phyloP scores from a whole-genome alignment of 2,888 invertebrate genomes.

The Lochmaea crataegi region DNA sequence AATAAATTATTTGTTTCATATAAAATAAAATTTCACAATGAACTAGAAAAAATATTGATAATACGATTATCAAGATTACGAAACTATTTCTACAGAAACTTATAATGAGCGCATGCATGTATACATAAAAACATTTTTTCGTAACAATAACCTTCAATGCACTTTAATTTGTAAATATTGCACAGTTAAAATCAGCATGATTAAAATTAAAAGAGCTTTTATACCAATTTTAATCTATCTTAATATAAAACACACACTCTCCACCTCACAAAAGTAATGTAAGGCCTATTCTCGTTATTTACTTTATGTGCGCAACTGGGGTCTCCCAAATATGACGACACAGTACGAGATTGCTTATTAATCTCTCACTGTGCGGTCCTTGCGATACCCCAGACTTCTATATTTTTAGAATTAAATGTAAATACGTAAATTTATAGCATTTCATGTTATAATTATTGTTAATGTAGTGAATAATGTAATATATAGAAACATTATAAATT shows the following conservation, averaged over 20 bases:
- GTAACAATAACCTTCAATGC: background rate
- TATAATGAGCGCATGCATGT: background rate
- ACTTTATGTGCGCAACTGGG: constrained; percentile 56
- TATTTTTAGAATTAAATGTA: constrained; percentile 34
- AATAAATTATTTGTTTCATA: too few relatives aligned
- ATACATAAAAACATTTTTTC: background rate
- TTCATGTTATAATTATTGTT: constrained; percentile 34
- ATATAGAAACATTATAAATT: constrained; percentile 24
- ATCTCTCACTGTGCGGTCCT: constrained; percentile 41
- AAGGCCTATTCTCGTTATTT: constrained; percentile 58
- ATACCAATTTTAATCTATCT: constrained; percentile 28
- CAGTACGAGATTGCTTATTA: constrained; percentile 28
- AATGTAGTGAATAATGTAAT: constrained; percentile 30
- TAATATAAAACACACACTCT: constrained; percentile 34
- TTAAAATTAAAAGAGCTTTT: constrained; percentile 22
- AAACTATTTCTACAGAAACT: background rate
- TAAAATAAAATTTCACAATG: too few relatives aligned
- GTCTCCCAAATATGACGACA: constrained; percentile 35
- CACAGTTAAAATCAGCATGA: constrained; percentile 36
- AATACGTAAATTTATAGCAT: constrained; percentile 26
- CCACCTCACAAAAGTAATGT: constrained; percentile 58
- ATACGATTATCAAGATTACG: background rate
- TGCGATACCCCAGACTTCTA: constrained; percentile 30
- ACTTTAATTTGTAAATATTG: constrained; percentile 36
- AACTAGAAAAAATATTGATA: background rate